Evolutionary conservation across 2,888 invertebrate species (phyloP), one percentile per base, ranked within the genome.

Genomic region (Boloria euphrosyne): DNA sequence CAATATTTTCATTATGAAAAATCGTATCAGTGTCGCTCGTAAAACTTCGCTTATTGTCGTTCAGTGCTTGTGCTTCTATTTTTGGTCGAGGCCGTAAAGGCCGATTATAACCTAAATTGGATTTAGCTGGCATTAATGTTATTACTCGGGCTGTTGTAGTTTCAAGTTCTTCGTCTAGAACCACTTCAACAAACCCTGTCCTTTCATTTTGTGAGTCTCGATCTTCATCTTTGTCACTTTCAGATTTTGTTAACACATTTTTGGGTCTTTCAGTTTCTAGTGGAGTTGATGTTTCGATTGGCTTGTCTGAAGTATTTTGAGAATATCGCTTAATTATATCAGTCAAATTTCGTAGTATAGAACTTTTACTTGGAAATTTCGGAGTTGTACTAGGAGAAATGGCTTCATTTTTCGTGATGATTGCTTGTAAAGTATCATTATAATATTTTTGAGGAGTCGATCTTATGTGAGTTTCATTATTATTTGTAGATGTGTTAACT

Each of bases 101-200:
- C 70, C 95, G 90, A 66, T 94, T 95, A 5, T 96, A 93, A 0
- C 96, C 96, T 0, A 96, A 94, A 83, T 97, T 96, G 1, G 96
- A 97, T 78, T 96, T 95, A 0, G 95, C 96, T 0, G 97, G 97
- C 65, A 96, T 87, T 51, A 96, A 83, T 0, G 96, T 96, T 17
- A 93, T 89, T 14, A 92, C 82, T 68, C 78, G 81, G 16, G 86
- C 74, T 17, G 91, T 89, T 47, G 90, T 90, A n/a, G 81, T 80
- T 66, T 88, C 87, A 65, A 88, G 66, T 68, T 87, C 87, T 31
- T 90, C 91, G 65, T 91, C 90, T 13, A 84, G 81, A 18, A 90
- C 86, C n/a, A 90, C 86, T 81, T 91, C 91, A 46, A 91, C 90
- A 16, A 84, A 86, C 47, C 91, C 91, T 47, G 82, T 85, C 78